Conservation (phyloP, 2,888 invertebrate genomes). For the Rhagonycha fulva region DNA sequence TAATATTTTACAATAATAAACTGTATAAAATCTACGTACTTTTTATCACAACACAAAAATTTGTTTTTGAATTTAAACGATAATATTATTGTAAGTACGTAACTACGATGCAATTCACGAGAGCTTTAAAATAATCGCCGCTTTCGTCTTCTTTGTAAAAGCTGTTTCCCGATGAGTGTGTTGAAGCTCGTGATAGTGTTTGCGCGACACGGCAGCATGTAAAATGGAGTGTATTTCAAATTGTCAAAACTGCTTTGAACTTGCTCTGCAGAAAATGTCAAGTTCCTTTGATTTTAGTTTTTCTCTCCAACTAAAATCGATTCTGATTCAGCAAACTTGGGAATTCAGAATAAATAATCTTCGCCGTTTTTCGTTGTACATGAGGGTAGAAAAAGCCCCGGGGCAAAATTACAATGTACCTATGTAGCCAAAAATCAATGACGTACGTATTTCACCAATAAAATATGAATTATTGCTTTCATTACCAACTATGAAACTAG, state of each 20-base stretch:
- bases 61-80: not conserved
- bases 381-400: conserved; percentile 25
- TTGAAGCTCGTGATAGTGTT: conserved; percentile 18
- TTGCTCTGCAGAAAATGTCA: not conserved
- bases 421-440: conserved; percentile 19
- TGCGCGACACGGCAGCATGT: conserved; percentile 30
- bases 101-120: not conserved
- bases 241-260: conserved; percentile 12
- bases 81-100: not conserved
- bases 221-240: conserved; percentile 7
- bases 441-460: conserved; percentile 36
- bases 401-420: conserved; percentile 35
- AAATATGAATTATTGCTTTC: conserved; percentile 40
- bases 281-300: conserved; percentile 16
- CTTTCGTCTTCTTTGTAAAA: conserved; percentile 14
- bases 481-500: conserved; percentile 9
- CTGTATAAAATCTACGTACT: too few relatives aligned
- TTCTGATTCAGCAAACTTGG: not conserved
- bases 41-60: not conserved
- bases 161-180: conserved; percentile 18
- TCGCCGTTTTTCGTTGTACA: not conserved
- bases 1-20: not conserved
- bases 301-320: conserved; percentile 3
- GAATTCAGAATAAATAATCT: conserved; percentile 13
- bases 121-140: conserved; percentile 14